Evolutionary conservation across 2,113 vertebrate species (phyloP).

Genomic region (Willisornis vidua): DNA sequence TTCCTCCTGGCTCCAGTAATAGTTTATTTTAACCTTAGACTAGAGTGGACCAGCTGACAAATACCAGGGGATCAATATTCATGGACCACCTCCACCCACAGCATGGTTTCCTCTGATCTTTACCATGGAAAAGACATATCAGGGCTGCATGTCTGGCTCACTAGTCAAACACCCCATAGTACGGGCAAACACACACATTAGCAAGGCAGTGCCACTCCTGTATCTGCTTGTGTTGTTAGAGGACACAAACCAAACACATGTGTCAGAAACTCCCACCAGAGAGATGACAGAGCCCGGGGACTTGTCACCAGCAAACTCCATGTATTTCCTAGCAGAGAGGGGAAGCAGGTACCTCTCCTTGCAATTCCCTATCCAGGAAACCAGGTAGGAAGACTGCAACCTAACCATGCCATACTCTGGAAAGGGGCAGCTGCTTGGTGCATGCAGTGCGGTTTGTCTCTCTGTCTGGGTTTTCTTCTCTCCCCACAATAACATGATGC

Average conservation of each 20-base stretch:
- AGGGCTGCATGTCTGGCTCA: accelerated
- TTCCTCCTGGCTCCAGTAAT: not conserved
- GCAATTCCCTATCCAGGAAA: not conserved
- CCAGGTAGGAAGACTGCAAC: not conserved
- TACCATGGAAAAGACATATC: not conserved
- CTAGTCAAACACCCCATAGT: not conserved
- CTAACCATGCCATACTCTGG: accelerated
- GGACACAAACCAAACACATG: not conserved
- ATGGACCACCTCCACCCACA: not conserved
- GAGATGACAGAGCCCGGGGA: not conserved
- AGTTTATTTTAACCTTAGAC: not conserved
- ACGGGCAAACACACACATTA: accelerated
- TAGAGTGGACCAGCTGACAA: not conserved
- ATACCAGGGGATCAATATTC: not conserved
- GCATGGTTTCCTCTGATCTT: not conserved
- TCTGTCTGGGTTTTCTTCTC: not conserved
- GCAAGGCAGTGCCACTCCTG: too few relatives aligned
- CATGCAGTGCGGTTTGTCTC: not conserved
- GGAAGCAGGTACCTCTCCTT: not conserved
- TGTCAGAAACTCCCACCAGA: not conserved
- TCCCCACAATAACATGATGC: not conserved
- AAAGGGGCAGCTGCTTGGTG: not conserved
- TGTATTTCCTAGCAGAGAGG: not conserved
- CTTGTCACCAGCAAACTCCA: not conserved
- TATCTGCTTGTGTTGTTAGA: not conserved